Base-by-base conservation (phyloP, 1,140 invertebrate genomes). In the Drosophila nasuta region DNA sequence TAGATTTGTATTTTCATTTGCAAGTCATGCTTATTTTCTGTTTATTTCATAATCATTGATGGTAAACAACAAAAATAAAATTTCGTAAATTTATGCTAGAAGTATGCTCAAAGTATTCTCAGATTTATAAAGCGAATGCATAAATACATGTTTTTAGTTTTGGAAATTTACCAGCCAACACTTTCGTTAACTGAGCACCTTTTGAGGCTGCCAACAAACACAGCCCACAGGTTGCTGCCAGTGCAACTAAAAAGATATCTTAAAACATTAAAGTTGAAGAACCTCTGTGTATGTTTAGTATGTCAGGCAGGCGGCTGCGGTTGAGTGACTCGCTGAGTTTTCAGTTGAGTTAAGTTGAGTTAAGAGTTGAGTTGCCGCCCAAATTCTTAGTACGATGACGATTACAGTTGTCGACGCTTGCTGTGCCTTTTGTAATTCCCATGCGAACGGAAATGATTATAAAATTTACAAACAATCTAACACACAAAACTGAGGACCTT, bases 371-470 rank as follows among this genome's bases (percentile, higher is more conserved):
- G 51, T 52, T 65, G 75, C 43, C 75, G 74, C 41, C 77, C 11
- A 33, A 51, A 28, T 46, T 35, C 28, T 33, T 7, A 7, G 30
- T 7, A 33, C 30, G 30, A 33, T 33, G 30, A 33, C 30, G 30
- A 33, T 33, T 5, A 33, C 5, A 33, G 20, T 25, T 33, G 30
- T 6, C 5, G 8, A 38, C 35, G 7, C 7, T 8, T 8, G 35
- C 51, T 65, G 35, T 35, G 59, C 38, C 52, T 59, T 17, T 38
- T 41, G 33, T 57, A 43, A 67, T 62, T 86, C 72, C 52, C 83
- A 82, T 79, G 77, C 72, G 71, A 87, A 70, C 80, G 82, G 83
- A 87, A 87, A 79, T 82, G 88, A 87, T 88, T 88, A 86, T 56
- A 74, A 79, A 79, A 72, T 51, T 65, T 71, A 49, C 54, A 82